Conservation (phyloP, 2,888 invertebrate genomes). For the Entomobrya proxima region DNA sequence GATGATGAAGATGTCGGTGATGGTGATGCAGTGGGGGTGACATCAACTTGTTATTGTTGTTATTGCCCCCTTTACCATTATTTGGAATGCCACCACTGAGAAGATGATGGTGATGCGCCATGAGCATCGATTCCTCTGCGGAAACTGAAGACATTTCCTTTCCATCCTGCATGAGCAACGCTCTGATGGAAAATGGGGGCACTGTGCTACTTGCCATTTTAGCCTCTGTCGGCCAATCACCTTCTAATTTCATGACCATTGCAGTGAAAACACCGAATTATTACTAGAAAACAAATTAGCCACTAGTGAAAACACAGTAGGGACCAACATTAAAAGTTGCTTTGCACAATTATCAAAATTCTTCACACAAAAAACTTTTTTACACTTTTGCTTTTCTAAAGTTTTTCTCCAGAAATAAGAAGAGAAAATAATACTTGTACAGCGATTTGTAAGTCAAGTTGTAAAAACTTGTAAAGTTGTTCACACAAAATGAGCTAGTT, state of each 20-base stretch:
- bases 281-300: conserved; percentile 10
- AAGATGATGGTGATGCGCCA: conserved; percentile 52
- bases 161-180: conserved; percentile 75
- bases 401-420: neutral
- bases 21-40: conserved; percentile 57
- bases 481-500: neutral
- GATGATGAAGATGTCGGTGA: conserved; percentile 32
- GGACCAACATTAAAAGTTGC: conserved; percentile 1
- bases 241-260: conserved; percentile 76
- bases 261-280: conserved; percentile 38
- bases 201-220: conserved; percentile 74
- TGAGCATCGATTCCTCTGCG: conserved; percentile 61
- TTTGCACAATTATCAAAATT: too few relatives aligned
- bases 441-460: too few relatives aligned
- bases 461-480: too few relatives aligned
- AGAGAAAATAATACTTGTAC: too few relatives aligned
- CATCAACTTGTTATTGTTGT: conserved; percentile 48
- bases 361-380: too few relatives aligned
- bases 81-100: conserved; percentile 22
- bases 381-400: neutral
- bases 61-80: conserved; percentile 13
- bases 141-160: conserved; percentile 61
- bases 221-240: conserved; percentile 75
- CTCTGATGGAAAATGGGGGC: conserved; percentile 75
- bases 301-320: neutral